phyloP scores from a whole-genome alignment of 2,797 vertebrate genomes.

The Ctenopoma multispine region DNA sequence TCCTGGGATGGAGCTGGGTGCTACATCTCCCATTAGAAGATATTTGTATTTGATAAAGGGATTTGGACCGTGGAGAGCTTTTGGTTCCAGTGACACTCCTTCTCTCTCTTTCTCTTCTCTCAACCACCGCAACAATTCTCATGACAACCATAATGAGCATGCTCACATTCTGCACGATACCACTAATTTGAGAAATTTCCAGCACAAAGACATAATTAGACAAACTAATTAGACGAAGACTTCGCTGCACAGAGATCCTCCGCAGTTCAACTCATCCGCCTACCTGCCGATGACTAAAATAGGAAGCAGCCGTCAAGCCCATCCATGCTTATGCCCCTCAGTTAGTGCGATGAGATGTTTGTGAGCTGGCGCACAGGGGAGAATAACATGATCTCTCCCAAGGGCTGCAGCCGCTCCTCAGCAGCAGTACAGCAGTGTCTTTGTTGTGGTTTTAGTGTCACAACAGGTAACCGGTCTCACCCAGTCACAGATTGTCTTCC shows the following conservation, averaged over 20 bases:
- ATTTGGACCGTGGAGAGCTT: constrained; percentile 55
- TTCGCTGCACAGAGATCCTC: constrained; percentile 85
- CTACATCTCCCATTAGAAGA: constrained; percentile 46
- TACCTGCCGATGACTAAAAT: constrained; percentile 87
- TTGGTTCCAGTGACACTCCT: constrained; percentile 62
- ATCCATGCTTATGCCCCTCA: constrained; percentile 78
- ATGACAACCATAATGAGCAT: constrained; percentile 88
- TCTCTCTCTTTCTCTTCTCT: constrained; percentile 55
- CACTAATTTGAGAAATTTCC: constrained; percentile 90
- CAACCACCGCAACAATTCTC: constrained; percentile 82
- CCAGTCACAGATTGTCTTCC: constrained; percentile 56
- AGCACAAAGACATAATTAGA: constrained; percentile 91
- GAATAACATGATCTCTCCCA: constrained; percentile 73
- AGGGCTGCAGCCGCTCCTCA: constrained; percentile 63
- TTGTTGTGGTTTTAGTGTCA: constrained; percentile 75
- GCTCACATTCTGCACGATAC: constrained; percentile 86
- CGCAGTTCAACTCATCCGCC: constrained; percentile 87
- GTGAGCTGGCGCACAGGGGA: constrained; percentile 74
- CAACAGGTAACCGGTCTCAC: constrained; percentile 63
- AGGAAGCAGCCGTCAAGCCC: constrained; percentile 83
- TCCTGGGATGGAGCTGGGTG: constrained; percentile 36
- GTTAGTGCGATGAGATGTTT: constrained; percentile 77
- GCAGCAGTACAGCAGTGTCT: constrained; percentile 61
- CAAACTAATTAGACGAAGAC: constrained; percentile 89
- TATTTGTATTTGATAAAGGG: constrained; percentile 62